phyloP scores from a whole-genome alignment of 2,888 invertebrate species.

The Chydorus sphaericus region DNA sequence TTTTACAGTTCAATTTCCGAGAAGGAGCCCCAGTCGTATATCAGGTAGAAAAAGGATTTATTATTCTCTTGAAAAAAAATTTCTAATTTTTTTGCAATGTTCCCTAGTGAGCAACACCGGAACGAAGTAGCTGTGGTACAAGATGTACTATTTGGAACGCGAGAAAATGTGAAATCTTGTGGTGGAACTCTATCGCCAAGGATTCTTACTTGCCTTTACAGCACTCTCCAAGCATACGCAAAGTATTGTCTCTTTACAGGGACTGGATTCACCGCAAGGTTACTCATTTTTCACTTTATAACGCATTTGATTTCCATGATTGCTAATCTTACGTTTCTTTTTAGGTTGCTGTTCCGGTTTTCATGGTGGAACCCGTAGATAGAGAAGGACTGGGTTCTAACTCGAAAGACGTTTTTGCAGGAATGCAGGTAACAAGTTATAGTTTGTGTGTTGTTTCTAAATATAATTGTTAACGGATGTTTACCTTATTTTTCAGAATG shows the following conservation, averaged over 20 bases:
- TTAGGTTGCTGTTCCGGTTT: slow-evolving; percentile 52
- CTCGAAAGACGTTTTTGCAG: slow-evolving; percentile 18
- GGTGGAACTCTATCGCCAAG: slow-evolving; percentile 85
- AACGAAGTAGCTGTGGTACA: slow-evolving; percentile 44
- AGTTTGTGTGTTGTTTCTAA: background rate
- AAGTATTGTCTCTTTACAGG: slow-evolving; percentile 81
- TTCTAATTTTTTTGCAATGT: background rate
- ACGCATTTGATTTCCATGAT: background rate
- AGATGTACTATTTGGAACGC: slow-evolving; percentile 68
- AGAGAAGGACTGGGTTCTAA: slow-evolving; percentile 9
- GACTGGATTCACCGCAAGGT: slow-evolving; percentile 87
- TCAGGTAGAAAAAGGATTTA: background rate
- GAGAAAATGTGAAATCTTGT: slow-evolving; percentile 89
- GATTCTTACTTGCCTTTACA: slow-evolving; percentile 77
- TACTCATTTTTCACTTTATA: slow-evolving; percentile 23
- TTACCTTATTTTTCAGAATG: slow-evolving; percentile 45
- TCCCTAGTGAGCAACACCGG: slow-evolving; percentile 13
- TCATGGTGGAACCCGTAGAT: slow-evolving; percentile 44
- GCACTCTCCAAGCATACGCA: slow-evolving; percentile 71
- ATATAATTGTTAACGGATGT: background rate
- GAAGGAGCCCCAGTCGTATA: slow-evolving; percentile 4
- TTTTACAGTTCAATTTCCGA: slow-evolving; percentile 12
- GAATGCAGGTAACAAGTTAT: slow-evolving; percentile 8
- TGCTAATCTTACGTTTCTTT: background rate
- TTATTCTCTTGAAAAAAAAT: background rate